A percentile compares a stretch with the other conserved stretches of the same genome.
Evolutionary conservation across 1,140 invertebrate genomes (phyloP).

Genomic region (Drosophila triauraria): DNA sequence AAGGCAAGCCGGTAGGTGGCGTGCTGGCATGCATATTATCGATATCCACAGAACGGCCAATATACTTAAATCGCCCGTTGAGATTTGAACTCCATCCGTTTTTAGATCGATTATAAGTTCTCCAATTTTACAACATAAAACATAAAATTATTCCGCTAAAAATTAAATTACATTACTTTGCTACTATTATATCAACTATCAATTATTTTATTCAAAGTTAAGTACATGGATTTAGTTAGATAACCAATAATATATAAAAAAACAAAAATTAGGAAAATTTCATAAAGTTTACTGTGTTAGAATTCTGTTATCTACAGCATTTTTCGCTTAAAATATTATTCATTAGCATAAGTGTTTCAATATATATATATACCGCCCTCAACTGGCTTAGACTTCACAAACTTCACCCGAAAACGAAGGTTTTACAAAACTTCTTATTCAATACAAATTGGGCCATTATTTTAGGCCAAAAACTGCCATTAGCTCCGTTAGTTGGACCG

Average conservation of each 20-base stretch:
- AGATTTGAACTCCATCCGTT: neutral
- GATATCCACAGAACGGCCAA: neutral
- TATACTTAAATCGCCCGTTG: neutral
- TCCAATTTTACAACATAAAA: neutral
- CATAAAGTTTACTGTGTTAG: neutral
- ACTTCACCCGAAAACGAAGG: no score
- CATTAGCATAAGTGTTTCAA: neutral
- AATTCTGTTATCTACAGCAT: neutral
- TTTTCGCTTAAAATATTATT: neutral
- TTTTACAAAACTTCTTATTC: neutral
- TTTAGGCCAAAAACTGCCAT: neutral
- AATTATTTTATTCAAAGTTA: slow-evolving; percentile 1
- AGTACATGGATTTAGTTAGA: neutral
- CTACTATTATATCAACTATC: no score
- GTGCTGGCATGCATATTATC: neutral
- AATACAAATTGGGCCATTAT: neutral
- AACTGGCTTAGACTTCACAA: no score
- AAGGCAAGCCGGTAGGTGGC: neutral
- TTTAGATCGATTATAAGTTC: neutral
- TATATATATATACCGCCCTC: neutral
- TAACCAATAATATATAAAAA: no score
- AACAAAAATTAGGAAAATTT: neutral
- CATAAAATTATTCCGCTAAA: neutral
- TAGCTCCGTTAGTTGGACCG: neutral
- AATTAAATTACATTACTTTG: neutral